Conservation (phyloP, 1,140 invertebrate genomes). For the Eriocheir sinensis region DNA sequence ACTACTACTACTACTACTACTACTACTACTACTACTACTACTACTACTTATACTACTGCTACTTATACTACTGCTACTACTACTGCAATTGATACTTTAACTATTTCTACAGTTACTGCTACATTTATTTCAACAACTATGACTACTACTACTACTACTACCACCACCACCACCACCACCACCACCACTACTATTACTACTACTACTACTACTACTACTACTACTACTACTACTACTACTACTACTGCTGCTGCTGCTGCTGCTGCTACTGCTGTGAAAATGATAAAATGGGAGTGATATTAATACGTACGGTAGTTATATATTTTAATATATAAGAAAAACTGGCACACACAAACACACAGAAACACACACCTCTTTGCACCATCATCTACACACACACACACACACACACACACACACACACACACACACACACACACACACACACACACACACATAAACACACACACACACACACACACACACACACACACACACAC, state of each 20-base stretch:
- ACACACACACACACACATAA: too few species aligned
- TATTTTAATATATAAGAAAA: too few species aligned
- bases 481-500: too few species aligned
- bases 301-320: too few species aligned
- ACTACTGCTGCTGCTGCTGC: neutral
- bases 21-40: neutral
- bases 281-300: too few species aligned
- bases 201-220: conserved; percentile 1
- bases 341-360: too few species aligned
- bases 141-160: neutral
- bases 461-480: too few species aligned
- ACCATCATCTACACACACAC: too few species aligned
- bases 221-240: neutral
- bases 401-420: too few species aligned
- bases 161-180: neutral
- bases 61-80: neutral
- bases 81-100: neutral
- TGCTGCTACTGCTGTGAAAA: neutral
- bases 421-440: too few species aligned
- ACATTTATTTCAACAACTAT: neutral
- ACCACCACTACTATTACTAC: neutral
- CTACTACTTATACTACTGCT: neutral
- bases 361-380: too few species aligned
- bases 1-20: neutral
- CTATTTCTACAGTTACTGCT: neutral